Evolutionary conservation across 2,888 invertebrate species (phyloP), one percentile per base, ranked within the genome.

Genomic region (Pollenia griseotomentosa): DNA sequence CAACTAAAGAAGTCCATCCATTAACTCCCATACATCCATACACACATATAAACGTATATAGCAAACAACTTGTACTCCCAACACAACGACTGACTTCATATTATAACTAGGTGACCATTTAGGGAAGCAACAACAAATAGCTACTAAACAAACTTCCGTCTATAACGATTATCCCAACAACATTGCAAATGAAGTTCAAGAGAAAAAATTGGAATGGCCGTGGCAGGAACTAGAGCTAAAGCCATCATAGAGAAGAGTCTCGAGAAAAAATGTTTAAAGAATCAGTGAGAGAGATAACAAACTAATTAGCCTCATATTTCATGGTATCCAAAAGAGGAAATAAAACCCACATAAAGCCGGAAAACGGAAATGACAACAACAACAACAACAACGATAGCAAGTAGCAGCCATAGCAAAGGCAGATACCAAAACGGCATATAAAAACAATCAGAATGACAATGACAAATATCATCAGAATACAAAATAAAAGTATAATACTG

Each of bases 291-390:
- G 66, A 83, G 79, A 83, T 84, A 84, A 78, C 83, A 85, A 85
- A 83, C 85, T 87, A 85, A 87, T 87, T 85, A 85, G 87, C 79
- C 85, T 85, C 85, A 80, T 87, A 87, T 87, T 87, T 87, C 85
- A 87, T 85, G 85, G 79, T 66, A 79, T 82, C 83, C 82, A 68
- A 85, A 84, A 85, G 71, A 85, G 83, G 83, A 85, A 87, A 85
- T 85, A 87, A 85, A 82, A 87, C 75, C 85, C 87, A 85, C 82
- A 85, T 66, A 83, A 85, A 81, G 66, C 77, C 80, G 85, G 78
- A 83, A 85, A 87, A 85, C 81, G 79, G 85, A 83, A 88, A 87
- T 80, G 83, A 83, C 86, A 82, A 87, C 86, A 88, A 75, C 77
- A 83, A 70, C 81, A 78, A 19, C 83, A 83, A 57, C 61, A 74